These are phyloP conservation scores for Halcyon badia DNA, from an alignment of 2,797 vertebrate species.

Conservation along the genomic window DNA sequence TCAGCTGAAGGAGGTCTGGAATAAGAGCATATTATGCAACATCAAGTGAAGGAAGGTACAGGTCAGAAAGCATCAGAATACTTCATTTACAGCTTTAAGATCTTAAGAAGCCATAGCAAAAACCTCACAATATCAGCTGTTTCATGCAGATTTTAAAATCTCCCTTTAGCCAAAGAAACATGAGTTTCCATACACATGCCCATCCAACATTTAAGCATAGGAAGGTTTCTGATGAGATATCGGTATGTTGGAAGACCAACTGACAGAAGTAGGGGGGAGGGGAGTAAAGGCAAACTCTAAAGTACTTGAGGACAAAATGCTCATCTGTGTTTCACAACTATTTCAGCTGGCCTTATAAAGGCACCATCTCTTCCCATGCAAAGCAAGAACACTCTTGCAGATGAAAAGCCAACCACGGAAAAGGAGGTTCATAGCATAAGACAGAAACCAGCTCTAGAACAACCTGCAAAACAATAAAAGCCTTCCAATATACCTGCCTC, in stretches of 20 bases:
- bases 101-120: not conserved
- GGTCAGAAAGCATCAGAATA: not conserved
- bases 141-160: not conserved
- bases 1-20: not conserved
- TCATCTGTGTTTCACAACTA: not conserved
- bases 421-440: fast-evolving
- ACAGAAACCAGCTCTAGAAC: not conserved
- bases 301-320: not conserved
- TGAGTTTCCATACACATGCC: not conserved
- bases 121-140: not conserved
- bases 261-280: not conserved
- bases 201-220: not conserved
- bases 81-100: not conserved
- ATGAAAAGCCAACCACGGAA: fast-evolving
- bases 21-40: not conserved
- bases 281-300: not conserved
- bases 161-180: not conserved
- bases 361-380: not conserved
- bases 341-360: not conserved
- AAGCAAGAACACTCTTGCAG: not conserved
- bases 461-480: not conserved
- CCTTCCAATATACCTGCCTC: not conserved
- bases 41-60: not conserved
- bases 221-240: not conserved
- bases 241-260: not conserved